A percentile compares a stretch with the other conserved stretches of the same genome.
These are phyloP conservation scores for Trichomycterus rosablanca DNA, from an alignment of 2,113 vertebrate species.

Conservation along the genomic window DNA sequence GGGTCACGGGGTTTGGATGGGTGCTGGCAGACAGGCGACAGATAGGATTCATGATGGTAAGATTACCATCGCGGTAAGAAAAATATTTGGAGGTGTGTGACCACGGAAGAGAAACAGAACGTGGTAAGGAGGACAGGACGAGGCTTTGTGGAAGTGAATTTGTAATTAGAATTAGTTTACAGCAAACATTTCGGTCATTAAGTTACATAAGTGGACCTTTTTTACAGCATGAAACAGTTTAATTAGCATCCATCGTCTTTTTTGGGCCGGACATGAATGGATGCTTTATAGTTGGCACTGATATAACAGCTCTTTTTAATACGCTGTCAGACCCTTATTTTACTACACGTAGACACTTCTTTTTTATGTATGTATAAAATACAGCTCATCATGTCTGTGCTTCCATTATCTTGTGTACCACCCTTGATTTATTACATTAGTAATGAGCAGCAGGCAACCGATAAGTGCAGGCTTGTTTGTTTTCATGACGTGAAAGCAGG, in stretches of 20 bases:
- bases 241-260: not conserved
- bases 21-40: slow-evolving; percentile 7
- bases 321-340: no score
- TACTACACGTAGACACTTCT: no score
- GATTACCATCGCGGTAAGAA: slow-evolving; percentile 14
- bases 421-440: slow-evolving; percentile 31
- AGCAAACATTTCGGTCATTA: slow-evolving; percentile 1
- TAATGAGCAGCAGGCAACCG: slow-evolving; percentile 1
- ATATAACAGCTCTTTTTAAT: no score
- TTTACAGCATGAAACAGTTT: not conserved
- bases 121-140: slow-evolving; percentile 18
- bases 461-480: slow-evolving; percentile 20
- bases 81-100: not conserved
- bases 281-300: no score
- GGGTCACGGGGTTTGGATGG: not conserved
- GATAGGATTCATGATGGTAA: not conserved
- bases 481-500: slow-evolving; percentile 1
- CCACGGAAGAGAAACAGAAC: slow-evolving; percentile 1
- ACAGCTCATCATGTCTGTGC: slow-evolving; percentile 16
- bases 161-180: not conserved
- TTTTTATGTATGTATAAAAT: no score
- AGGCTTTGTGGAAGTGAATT: slow-evolving; percentile 10
- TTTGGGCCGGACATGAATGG: no score
- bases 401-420: slow-evolving; percentile 13
- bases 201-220: not conserved